Percentiles rank a stretch among this genome's conserved stretches.
Evolutionary conservation across 1,140 invertebrate genomes (phyloP).

Genomic region (Drosophila guanche): DNA sequence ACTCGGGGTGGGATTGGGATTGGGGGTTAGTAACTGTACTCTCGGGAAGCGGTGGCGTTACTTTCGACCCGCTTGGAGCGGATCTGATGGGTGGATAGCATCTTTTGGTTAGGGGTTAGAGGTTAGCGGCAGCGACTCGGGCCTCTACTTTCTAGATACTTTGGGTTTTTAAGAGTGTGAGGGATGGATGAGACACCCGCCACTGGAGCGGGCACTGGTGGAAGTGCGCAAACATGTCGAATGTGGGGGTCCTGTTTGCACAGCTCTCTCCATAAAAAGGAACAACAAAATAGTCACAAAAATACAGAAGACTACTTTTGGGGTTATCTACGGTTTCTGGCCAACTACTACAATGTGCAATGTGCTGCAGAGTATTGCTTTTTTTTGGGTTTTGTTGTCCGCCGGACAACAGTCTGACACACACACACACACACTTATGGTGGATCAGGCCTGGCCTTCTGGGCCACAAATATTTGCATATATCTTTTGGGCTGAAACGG

Average conservation of each 20-base stretch:
- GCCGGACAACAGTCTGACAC: constrained; percentile 19
- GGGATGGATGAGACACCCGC: constrained; percentile 20
- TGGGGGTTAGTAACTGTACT: constrained; percentile 44
- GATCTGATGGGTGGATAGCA: constrained; percentile 14
- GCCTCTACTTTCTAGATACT: constrained; percentile 52
- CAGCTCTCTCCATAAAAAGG: constrained; percentile 44
- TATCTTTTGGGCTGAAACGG: constrained; percentile 53
- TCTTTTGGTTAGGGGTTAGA: constrained; percentile 11
- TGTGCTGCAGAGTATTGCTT: constrained; percentile 13
- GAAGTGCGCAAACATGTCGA: constrained; percentile 55
- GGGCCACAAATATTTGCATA: constrained; percentile 62
- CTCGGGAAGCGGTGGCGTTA: constrained; percentile 45
- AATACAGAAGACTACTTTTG: constrained; percentile 1
- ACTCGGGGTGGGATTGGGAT: neutral
- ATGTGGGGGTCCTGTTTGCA: constrained; percentile 42
- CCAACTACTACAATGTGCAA: constrained; percentile 12
- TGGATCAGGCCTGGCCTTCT: neutral
- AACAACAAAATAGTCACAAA: neutral
- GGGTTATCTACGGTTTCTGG: constrained; percentile 43
- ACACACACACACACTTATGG: constrained; percentile 38
- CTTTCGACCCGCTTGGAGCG: constrained; percentile 8
- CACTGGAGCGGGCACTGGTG: neutral
- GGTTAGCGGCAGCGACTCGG: constrained; percentile 43
- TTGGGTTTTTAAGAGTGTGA: constrained; percentile 26
- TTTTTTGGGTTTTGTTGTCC: neutral